These are phyloP conservation scores for Drosophila rellima DNA, from an alignment of 2,888 invertebrate species.

Conservation along the genomic window DNA sequence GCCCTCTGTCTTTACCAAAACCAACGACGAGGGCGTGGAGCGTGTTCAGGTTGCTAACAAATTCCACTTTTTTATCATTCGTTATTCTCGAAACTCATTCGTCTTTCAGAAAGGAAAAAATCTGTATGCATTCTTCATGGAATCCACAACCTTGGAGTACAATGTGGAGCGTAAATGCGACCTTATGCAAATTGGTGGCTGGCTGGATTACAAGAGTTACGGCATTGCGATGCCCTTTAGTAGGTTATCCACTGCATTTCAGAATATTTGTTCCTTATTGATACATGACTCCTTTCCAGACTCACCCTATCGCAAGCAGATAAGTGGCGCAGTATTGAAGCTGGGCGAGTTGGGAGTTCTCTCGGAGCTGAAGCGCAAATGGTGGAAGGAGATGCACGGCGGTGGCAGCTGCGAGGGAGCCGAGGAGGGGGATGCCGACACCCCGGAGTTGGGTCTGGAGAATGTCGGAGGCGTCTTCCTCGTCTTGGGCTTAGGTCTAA, in stretches of 20 bases:
- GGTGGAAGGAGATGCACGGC: constrained; percentile 93
- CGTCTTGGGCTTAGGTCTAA: constrained; percentile 91
- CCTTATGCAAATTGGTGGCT: constrained; percentile 92
- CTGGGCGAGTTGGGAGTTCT: constrained; percentile 95
- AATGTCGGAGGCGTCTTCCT: constrained; percentile 97
- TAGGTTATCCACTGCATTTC: constrained; percentile 86
- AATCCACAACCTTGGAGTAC: constrained; percentile 97
- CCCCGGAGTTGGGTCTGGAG: constrained; percentile 84
- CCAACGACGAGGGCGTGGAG: constrained; percentile 94
- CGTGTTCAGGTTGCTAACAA: constrained; percentile 87
- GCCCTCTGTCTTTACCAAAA: constrained; percentile 93
- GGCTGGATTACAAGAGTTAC: constrained; percentile 96
- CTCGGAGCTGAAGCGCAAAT: constrained; percentile 93
- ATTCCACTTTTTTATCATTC: not conserved
- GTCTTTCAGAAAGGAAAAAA: constrained; percentile 88
- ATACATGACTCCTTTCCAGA: constrained; percentile 85
- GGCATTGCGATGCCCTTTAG: constrained; percentile 97
- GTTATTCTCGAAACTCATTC: not conserved
- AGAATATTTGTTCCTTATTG: not conserved
- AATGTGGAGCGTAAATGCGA: constrained; percentile 94
- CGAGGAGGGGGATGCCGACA: constrained; percentile 69
- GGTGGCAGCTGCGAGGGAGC: constrained; percentile 79
- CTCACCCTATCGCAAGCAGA: constrained; percentile 91
- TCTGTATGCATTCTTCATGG: constrained; percentile 97
- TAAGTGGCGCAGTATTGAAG: constrained; percentile 95